phyloP scores from a whole-genome alignment of 23 tunicate genomes.

The Ciona savignyi region DNA sequence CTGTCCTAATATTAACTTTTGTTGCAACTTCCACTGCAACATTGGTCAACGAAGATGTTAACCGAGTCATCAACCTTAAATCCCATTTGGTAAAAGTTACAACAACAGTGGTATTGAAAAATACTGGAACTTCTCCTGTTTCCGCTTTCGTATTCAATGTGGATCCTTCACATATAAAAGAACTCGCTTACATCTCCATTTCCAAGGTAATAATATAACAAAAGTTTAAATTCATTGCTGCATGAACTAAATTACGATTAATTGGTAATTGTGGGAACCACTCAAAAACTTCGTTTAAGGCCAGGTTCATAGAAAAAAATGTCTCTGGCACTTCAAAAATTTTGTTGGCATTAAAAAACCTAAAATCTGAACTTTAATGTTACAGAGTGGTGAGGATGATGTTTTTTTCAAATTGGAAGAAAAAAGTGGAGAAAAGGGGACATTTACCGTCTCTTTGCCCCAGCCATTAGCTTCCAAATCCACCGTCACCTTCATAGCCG shows the following conservation, averaged over 20 bases:
- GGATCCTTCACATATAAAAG: conserved; percentile 61
- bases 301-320: no score
- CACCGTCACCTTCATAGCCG: conserved; percentile 18
- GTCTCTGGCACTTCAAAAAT: no score
- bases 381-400: conserved; percentile 25
- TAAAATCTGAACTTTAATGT: background rate
- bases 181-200: conserved; percentile 51
- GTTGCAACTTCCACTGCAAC: conserved; percentile 11
- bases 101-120: conserved; percentile 57
- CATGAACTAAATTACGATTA: background rate
- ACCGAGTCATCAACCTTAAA: conserved; percentile 62
- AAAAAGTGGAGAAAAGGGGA: conserved; percentile 19
- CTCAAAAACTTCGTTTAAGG: no score
- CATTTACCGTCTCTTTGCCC: conserved; percentile 56
- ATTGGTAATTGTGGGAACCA: background rate
- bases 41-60: conserved; percentile 86
- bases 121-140: conserved; percentile 38
- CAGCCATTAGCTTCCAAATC: conserved; percentile 33
- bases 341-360: no score
- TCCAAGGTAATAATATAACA: conserved; percentile 14
- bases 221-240: no score
- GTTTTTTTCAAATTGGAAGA: conserved; percentile 9
- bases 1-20: no score
- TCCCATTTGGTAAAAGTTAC: conserved; percentile 70
- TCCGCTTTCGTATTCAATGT: conserved; percentile 34